Base-by-base conservation (phyloP, 2,888 invertebrate species). In the Arge pagana region DNA sequence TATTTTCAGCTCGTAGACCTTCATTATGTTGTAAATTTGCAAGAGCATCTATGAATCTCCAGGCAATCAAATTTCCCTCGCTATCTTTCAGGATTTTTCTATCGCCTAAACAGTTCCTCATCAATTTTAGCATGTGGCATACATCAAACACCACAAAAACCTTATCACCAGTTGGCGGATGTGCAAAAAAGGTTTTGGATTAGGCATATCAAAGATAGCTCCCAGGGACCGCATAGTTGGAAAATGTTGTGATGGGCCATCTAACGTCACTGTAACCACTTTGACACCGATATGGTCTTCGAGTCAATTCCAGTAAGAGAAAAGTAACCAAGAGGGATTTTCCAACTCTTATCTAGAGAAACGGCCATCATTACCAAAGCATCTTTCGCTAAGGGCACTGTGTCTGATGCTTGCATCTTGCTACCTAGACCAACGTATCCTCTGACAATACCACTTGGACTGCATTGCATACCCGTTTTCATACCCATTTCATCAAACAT, bases 351-450 rank as follows among this genome's bases (percentile, higher is more conserved):
- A 55, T 59, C 40, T 8, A 57, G 4, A n/a, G 36, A 8, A 11
- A 53, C 48, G n/a, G 52, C 37, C 31, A 58, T 50, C 6, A 58
- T 43, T 5, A 53, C 52, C 23, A 56, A 50, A 16, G 54, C 55
- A 30, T 55, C 43, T 35, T 54, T 55, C 10, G 56, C 54, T 33
- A 50, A 18, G 35, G 49, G 50, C 24, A 51, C 10, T 42, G 21
- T 7, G 19, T 43, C 53, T 10, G 35, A 30, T 16, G 35, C 41
- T 35, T 53, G 51, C 3, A 50, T 19, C 16, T 39, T 54, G 10
- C 28, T 49, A 2, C 62, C 59, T 41, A 57, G 54, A 49, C 59
- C 57, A 11, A 61, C 55, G 48, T 55, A 57, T 10, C 65, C 63
- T 3, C 37, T 41, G 35, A 52, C 40, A 19, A 50, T 56, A 6